These are phyloP conservation scores for Spinus pinus DNA, from an alignment of 2,797 vertebrate species.

Conservation along the genomic window DNA sequence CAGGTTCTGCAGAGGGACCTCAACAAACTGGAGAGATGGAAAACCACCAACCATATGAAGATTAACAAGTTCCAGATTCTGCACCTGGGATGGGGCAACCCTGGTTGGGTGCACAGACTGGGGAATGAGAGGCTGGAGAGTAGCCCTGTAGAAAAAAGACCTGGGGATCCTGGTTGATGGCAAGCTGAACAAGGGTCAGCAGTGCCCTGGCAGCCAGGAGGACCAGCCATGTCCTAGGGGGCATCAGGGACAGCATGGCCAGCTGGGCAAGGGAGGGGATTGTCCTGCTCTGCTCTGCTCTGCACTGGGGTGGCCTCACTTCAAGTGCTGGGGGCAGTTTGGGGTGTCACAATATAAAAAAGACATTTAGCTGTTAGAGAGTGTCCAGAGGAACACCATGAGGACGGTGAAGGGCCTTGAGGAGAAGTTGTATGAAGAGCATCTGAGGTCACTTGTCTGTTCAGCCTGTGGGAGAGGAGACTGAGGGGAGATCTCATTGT, in stretches of 20 bases:
- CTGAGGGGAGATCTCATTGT: background rate
- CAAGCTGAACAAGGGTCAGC: rapidly evolving
- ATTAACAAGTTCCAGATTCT: background rate
- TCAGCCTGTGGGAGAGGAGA: background rate
- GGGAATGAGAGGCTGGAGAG: background rate
- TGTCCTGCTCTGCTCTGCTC: background rate
- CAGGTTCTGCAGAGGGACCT: background rate
- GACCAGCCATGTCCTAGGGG: rapidly evolving
- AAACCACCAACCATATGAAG: background rate
- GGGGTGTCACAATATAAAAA: background rate
- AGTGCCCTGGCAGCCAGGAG: background rate
- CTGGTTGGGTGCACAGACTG: background rate
- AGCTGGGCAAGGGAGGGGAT: background rate
- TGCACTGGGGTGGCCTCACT: rapidly evolving
- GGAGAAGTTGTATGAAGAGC: rapidly evolving
- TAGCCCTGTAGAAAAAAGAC: background rate
- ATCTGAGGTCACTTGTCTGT: background rate
- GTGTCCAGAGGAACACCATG: background rate
- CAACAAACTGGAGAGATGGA: background rate
- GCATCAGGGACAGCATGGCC: rapidly evolving
- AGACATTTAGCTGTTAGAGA: background rate
- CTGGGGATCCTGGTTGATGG: rapidly evolving
- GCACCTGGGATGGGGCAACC: background rate
- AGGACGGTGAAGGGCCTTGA: background rate
- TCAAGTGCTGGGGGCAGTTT: rapidly evolving